Evolutionary conservation across 2,888 invertebrate species (phyloP).

Genomic region (Dexiosoma caninum): DNA sequence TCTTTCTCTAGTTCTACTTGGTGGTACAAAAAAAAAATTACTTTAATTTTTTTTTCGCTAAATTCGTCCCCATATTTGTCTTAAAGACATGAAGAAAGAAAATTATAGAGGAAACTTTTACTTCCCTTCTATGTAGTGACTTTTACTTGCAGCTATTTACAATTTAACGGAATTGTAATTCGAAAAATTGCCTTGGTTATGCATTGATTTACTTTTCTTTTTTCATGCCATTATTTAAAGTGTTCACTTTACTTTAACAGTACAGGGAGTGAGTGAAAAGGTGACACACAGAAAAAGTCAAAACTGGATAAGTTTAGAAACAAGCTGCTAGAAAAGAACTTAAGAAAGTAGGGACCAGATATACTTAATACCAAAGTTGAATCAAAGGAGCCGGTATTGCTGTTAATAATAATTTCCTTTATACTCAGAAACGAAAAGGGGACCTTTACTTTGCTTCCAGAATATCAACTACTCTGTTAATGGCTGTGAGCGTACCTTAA

Average conservation of each 20-base stretch:
- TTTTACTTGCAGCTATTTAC: constrained; percentile 38
- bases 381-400: too few relatives aligned
- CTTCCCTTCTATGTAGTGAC: constrained; percentile 12
- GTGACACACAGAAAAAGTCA: not conserved
- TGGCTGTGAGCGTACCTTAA: not conserved
- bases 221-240: not conserved
- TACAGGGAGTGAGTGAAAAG: not conserved
- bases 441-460: not conserved
- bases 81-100: not conserved
- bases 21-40: not conserved
- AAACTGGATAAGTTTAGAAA: too few relatives aligned
- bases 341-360: too few relatives aligned
- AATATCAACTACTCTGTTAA: not conserved
- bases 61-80: constrained; percentile 30
- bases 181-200: constrained; percentile 57
- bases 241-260: too few relatives aligned
- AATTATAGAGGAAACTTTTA: constrained; percentile 1
- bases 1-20: constrained; percentile 7
- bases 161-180: constrained; percentile 61
- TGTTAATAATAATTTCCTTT: too few relatives aligned
- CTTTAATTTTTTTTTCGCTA: not conserved
- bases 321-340: too few relatives aligned
- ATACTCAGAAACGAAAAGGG: too few relatives aligned
- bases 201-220: not conserved
- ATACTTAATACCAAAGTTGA: too few relatives aligned